Percentiles rank a stretch among this genome's conserved stretches.
Conservation (phyloP, 2,797 vertebrate genomes). For the Sternarchorhynchus goeldii region DNA sequence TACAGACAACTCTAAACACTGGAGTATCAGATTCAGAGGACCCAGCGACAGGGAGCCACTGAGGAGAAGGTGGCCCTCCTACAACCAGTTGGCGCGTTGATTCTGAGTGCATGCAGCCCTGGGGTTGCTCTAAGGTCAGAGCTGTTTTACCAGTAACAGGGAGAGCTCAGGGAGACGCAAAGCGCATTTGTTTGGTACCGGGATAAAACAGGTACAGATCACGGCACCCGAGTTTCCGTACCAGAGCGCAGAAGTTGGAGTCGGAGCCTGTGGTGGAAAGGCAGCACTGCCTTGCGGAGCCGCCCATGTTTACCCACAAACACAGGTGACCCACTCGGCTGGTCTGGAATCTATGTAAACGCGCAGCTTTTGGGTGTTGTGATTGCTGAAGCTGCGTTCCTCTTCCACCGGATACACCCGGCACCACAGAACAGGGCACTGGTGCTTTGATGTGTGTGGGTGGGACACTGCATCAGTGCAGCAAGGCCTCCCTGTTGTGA, state of each 20-base stretch:
- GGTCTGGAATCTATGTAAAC: background rate
- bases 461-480: background rate
- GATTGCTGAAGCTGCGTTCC: background rate
- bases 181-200: too few relatives aligned
- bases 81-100: background rate
- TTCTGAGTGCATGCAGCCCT: background rate
- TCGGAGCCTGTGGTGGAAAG: too few relatives aligned
- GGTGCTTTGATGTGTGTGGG: background rate
- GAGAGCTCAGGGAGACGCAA: too few relatives aligned
- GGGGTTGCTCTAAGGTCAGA: background rate
- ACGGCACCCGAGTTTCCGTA: too few relatives aligned
- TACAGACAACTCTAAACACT: slow-evolving; percentile 15
- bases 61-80: slow-evolving; percentile 1
- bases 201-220: too few relatives aligned
- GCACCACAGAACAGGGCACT: background rate
- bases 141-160: too few relatives aligned
- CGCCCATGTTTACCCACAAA: slow-evolving; percentile 49
- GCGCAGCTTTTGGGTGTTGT: background rate
- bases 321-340: slow-evolving; percentile 44
- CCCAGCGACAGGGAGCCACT: slow-evolving; percentile 1
- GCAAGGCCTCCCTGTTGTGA: slow-evolving; percentile 29
- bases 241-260: too few relatives aligned
- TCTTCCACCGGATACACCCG: slow-evolving; percentile 7
- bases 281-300: background rate
- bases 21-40: slow-evolving; percentile 18